Evolutionary conservation across 2,888 invertebrate genomes (phyloP), one percentile per base, ranked within the genome.

Genomic region (Trissolcus brochymenae): DNA sequence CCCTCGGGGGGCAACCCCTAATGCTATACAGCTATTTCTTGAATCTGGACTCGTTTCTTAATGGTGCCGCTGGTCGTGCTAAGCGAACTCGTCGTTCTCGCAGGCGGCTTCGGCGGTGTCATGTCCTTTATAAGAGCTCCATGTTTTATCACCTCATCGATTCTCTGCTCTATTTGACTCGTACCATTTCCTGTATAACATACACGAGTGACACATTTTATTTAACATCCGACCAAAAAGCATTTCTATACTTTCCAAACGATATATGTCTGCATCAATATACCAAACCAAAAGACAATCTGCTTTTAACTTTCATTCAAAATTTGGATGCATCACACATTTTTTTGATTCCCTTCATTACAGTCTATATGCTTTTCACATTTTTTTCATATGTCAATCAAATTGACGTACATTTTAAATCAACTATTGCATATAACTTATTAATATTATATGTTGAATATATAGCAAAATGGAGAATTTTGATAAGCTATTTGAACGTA

Each of bases 31-130:
- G 94, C 94, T 88, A 94, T 94, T 90, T 95, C 94, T 89, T 94
- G 94, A 82, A 94, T 94, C 90, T 94, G 94, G 74, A 94, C 94
- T 85, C 94, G 92, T 89, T 94, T 95, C 89, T 94, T 94, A 81
- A 94, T 91, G 25, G 93, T 93, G 43, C 90, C 91, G 67, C 68
- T 78, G 40, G 77, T 77, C 14, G 83, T 84, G 71, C 84, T 85
- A 35, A 87, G 82, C 1, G 87, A 86, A 65, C 86, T 86, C 57
- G 88, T 88, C 7, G 89, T 89, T 55, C 88, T 84, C 14, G 87
- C 83, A 0, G 89, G 88, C 40, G 88, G 89, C 78, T 85, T 87
- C 1, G 89, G 89, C 1, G 88, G 88, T 9, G 82, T 79, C 2
- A 83, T 56, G n/a, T 86, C 84, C 74, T 83, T 83, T 19, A 62